Percentiles rank a stretch among this genome's conserved stretches.
These are phyloP conservation scores for Xanthia togata DNA, from an alignment of 2,888 invertebrate species.

Conservation along the genomic window DNA sequence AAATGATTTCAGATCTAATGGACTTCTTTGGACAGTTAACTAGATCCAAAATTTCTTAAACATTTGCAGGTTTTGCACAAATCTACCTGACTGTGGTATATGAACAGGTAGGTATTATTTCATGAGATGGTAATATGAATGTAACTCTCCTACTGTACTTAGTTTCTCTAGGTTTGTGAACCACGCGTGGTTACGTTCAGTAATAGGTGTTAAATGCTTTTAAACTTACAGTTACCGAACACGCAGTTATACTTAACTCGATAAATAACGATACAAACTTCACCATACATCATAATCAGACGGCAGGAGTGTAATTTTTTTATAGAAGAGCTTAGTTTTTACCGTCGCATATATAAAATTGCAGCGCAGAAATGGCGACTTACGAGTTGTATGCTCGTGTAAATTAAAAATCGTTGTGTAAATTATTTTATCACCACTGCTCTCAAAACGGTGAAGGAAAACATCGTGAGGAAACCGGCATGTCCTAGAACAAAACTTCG, in stretches of 20 bases:
- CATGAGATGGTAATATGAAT: slow-evolving; percentile 2
- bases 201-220: slow-evolving; percentile 56
- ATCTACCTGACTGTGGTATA: background rate
- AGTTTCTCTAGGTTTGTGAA: slow-evolving; percentile 34
- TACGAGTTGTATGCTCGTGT: background rate
- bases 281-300: slow-evolving; percentile 28
- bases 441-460: background rate
- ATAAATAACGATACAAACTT: slow-evolving; percentile 45
- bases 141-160: background rate
- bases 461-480: background rate
- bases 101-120: background rate
- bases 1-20: background rate
- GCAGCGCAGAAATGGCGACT: background rate
- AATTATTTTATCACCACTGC: background rate
- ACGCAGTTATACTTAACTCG: slow-evolving; percentile 37
- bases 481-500: background rate
- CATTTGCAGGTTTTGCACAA: too few species aligned
- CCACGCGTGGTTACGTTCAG: slow-evolving; percentile 38
- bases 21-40: background rate
- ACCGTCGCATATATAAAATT: too few species aligned
- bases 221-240: slow-evolving; percentile 40
- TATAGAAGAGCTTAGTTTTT: background rate
- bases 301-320: slow-evolving; percentile 12
- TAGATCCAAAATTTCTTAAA: background rate
- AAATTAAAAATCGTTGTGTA: background rate